A percentile compares a stretch with the other conserved stretches of the same genome.
These are phyloP conservation scores for Dendrophyllia cribrosa DNA, from an alignment of 64 coral and sea anemone species.

Conservation along the genomic window DNA sequence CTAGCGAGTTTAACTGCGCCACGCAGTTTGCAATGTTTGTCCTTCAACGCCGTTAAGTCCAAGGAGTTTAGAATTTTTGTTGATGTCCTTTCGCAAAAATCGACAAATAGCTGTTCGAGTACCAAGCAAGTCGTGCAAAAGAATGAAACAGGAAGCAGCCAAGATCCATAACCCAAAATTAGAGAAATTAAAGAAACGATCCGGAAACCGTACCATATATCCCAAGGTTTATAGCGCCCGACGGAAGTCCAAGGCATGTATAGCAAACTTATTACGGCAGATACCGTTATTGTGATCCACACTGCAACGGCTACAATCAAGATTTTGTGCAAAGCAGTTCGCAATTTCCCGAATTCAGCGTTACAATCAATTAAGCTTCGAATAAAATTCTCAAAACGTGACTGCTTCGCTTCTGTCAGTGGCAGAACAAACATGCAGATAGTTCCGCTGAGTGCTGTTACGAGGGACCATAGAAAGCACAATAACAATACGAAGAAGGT, in stretches of 20 bases:
- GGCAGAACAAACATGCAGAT: neutral
- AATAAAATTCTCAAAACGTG: conserved; percentile 2
- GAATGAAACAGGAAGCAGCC: neutral
- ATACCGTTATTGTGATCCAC: neutral
- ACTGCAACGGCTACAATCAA: neutral
- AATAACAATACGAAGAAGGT: neutral
- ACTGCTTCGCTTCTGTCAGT: neutral
- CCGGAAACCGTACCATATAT: neutral
- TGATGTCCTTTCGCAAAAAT: neutral
- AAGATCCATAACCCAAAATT: neutral
- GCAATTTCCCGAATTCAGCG: neutral
- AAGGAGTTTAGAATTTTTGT: neutral
- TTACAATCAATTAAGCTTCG: neutral
- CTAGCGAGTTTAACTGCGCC: neutral
- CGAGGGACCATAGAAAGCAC: neutral
- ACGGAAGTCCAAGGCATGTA: neutral
- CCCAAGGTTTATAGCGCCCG: neutral
- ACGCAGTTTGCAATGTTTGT: neutral
- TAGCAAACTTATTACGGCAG: neutral
- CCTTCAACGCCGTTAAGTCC: neutral
- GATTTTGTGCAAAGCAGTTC: neutral
- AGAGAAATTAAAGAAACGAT: neutral
- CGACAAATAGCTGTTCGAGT: neutral
- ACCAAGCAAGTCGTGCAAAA: neutral
- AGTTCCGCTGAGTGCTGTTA: neutral